phyloP scores from a whole-genome alignment of 1,140 invertebrate species.

The Mercenaria mercenaria region DNA sequence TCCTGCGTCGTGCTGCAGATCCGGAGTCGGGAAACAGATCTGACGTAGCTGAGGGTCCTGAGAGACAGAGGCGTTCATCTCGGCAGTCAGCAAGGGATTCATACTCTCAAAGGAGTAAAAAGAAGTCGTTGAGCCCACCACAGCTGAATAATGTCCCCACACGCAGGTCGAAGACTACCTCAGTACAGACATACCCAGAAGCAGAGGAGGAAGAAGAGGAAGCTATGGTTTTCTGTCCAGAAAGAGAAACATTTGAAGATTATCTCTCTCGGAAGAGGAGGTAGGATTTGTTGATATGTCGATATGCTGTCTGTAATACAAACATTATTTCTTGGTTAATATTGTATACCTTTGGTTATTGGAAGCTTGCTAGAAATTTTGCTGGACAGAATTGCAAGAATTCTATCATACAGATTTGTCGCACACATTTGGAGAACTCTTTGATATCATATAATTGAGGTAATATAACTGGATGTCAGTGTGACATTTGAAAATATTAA shows the following conservation, averaged over 20 bases:
- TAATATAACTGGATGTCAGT: no score
- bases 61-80: conserved; percentile 24
- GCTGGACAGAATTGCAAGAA: no score
- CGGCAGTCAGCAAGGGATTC: not conserved
- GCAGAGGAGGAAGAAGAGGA: conserved; percentile 27
- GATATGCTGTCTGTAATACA: not conserved
- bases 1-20: conserved; percentile 36
- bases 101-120: conserved; percentile 53
- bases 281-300: conserved; percentile 7
- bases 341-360: no score
- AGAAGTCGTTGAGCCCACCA: conserved; percentile 52
- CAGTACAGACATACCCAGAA: not conserved
- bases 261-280: conserved; percentile 47
- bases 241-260: conserved; percentile 51
- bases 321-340: no score
- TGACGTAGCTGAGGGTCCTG: conserved; percentile 21
- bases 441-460: no score
- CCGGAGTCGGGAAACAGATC: conserved; percentile 15
- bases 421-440: no score
- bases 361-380: no score
- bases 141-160: not conserved
- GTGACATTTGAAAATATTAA: no score
- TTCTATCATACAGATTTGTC: no score
- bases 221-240: not conserved
- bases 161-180: not conserved